Evolutionary conservation across 2,797 vertebrate genomes (phyloP), one percentile per base, ranked within the genome.

Genomic region (Melanotaenia parkinsoni): DNA sequence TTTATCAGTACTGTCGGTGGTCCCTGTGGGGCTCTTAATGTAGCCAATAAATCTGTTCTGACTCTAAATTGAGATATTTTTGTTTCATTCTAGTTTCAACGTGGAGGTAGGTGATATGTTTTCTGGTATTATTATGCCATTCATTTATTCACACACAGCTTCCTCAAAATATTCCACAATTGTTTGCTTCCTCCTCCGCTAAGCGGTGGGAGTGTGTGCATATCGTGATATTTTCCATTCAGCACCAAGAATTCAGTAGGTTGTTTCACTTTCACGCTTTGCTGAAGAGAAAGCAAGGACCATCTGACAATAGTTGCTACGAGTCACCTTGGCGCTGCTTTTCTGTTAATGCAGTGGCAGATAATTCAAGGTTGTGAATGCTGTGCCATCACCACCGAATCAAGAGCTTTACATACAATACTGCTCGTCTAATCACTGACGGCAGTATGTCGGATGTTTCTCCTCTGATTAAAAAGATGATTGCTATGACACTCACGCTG

Each of bases 231-330:
- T 88, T 90, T 89, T 80, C 81, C 76, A 86, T 87, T 84, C 80
- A 87, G 83, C 70, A 73, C 38, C 47, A 77, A 87, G 85, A 82
- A 83, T 86, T 83, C 74, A 70, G 59, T 54, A 69, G 81, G 81
- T 88, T 74, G 63, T 88, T 90, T 89, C 80, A 79, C 80, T 89
- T 90, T 91, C 81, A 89, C 69, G 81, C 80, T 87, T 87, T 86
- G 83, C 85, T 85, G 81, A 84, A 80, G 82, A 82, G 84, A 88
- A 81, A 77, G 72, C 61, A 40, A 74, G 78, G 72, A 79, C 84
- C 83, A 85, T 87, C 85, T 90, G 86, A 91, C 87, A 88, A 81
- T 82, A 79, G 82, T 79, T 72, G 76, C 84, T 71, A 70, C 75
- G 37, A 85, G 83, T 90, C 88, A 89, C 89, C 86, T 91, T 86